Conservation (phyloP, 2,797 vertebrate genomes). For the Gephyroberyx darwinii region DNA sequence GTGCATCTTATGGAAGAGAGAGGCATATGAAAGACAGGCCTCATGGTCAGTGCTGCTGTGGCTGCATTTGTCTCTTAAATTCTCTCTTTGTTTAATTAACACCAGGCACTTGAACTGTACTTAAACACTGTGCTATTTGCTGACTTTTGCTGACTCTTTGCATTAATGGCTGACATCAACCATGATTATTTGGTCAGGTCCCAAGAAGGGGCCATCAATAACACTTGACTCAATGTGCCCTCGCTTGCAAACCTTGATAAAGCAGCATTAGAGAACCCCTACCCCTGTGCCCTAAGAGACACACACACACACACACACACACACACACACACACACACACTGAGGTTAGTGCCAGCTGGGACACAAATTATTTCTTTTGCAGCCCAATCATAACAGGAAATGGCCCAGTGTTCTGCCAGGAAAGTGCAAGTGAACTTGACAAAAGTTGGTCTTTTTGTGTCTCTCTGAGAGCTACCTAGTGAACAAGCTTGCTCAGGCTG, state of each 20-base stretch:
- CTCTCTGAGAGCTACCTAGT: conserved; percentile 9
- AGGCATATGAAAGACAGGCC: too few species aligned
- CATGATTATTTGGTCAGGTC: neutral
- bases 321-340: neutral
- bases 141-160: too few species aligned
- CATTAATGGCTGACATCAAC: too few species aligned
- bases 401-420: conserved; percentile 10
- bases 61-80: too few species aligned
- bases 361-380: conserved; percentile 1
- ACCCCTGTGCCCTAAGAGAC: neutral
- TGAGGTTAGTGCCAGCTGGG: conserved; percentile 7
- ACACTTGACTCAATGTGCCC: conserved; percentile 5
- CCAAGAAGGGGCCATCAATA: conserved; percentile 3
- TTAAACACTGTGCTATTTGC: too few species aligned
- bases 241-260: neutral
- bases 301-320: conserved; percentile 3
- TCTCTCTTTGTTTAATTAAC: too few species aligned
- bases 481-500: neutral
- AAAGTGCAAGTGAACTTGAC: conserved; percentile 29
- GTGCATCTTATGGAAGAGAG: too few species aligned
- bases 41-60: too few species aligned
- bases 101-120: too few species aligned
- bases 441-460: conserved; percentile 27
- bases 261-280: too few species aligned
- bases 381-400: conserved; percentile 31